Evolutionary conservation across 2,113 vertebrate species (phyloP), one percentile per base, ranked within the genome.

Genomic region (Istiophorus platypterus): DNA sequence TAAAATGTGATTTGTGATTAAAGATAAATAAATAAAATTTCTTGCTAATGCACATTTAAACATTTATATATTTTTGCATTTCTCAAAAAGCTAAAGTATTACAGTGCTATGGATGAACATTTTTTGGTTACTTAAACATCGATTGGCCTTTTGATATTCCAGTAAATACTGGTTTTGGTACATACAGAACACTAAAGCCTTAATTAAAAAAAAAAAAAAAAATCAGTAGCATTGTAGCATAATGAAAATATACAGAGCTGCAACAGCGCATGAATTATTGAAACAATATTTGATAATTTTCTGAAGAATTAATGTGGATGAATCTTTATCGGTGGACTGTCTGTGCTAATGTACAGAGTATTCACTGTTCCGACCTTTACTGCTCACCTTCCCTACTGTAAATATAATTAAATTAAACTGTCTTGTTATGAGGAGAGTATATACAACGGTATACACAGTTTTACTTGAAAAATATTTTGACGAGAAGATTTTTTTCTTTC

Each of bases 381-480:
- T 58, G 57, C 22, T 54, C 2, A 18, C 22, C 61, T 42, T 20
- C 42, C 57, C 42, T 34, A 14, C 61, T 47, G 14, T 70, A 18
- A n/a, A 2, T 56, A 20, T 51, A 42, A 76, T 59, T 51, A 5
- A 45, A 62, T 58, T 57, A n/a, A n/a, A n/a, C 70, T 39, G 11
- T 54, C 51, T 24, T 26, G 13, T 17, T 74, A 26, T 57, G 65
- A 63, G 42, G 11, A 1, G 3, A 34, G 31, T 34, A 34, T 34
- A 34, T 34, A 3, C 4, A 52, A 3, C 4, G 42, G 39, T 26
- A 41, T 24, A 34, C 20, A 58, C 37, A 26, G 64, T 59, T 18
- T 13, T 72, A 80, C 63, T 64, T 71, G 27, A 61, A 49, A 49
- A 72, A 74, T 39, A 41, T 34, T 42, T 65, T 27, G 59, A 12